phyloP scores from a whole-genome alignment of 2,888 invertebrate species.

The Drosophila rubida region DNA sequence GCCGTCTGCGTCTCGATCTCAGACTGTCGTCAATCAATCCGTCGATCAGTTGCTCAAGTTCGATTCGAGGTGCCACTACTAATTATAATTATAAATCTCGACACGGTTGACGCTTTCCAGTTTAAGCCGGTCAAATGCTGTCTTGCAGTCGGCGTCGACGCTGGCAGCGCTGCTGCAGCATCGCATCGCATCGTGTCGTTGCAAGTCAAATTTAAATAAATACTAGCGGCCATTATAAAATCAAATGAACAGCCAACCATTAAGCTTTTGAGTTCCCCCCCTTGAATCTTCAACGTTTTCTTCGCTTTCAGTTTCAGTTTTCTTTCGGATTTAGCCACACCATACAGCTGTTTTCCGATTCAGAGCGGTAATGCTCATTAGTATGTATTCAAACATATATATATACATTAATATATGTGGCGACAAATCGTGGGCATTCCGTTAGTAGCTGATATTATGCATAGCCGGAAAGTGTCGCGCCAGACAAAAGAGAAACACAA shows the following conservation, averaged over 20 bases:
- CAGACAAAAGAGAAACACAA: slow-evolving; percentile 20
- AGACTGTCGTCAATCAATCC: slow-evolving; percentile 9
- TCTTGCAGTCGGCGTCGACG: slow-evolving; percentile 27
- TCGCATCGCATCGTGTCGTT: slow-evolving; percentile 13
- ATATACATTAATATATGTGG: background rate
- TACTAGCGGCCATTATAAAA: slow-evolving; percentile 34
- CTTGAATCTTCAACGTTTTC: slow-evolving; percentile 2
- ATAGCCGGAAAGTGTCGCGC: slow-evolving; percentile 30
- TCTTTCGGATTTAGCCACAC: slow-evolving; percentile 42
- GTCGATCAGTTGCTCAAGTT: slow-evolving; percentile 9
- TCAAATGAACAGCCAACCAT: slow-evolving; percentile 14
- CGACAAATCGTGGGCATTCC: slow-evolving; percentile 22
- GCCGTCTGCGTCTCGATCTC: background rate
- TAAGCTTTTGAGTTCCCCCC: background rate
- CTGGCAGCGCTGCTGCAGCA: no score
- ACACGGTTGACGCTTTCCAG: slow-evolving; percentile 53
- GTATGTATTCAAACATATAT: slow-evolving; percentile 3
- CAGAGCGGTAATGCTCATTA: slow-evolving; percentile 44
- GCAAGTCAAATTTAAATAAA: slow-evolving; percentile 60
- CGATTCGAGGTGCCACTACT: slow-evolving; percentile 17
- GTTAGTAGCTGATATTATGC: slow-evolving; percentile 32
- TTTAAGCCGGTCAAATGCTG: slow-evolving; percentile 61
- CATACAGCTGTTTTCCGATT: slow-evolving; percentile 60
- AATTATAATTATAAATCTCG: slow-evolving; percentile 41
- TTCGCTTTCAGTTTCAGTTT: slow-evolving; percentile 28